Evolutionary conservation across 2,797 vertebrate species (phyloP).

Genomic region (Thunnus albacares): DNA sequence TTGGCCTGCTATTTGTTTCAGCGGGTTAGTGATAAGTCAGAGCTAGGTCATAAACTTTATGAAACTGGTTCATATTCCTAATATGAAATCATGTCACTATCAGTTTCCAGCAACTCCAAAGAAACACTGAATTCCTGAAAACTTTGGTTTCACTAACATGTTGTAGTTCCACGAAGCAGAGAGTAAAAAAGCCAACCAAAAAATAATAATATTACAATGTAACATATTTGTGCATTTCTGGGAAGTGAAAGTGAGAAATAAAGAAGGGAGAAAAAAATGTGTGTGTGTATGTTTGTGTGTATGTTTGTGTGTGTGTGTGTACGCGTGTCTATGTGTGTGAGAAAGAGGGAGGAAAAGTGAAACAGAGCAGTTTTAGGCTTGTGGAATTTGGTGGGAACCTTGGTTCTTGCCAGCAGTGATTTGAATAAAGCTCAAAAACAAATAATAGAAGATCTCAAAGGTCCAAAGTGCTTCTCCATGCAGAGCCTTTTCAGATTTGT

Average conservation of each 20-base stretch:
- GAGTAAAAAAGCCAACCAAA: background rate
- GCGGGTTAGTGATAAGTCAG: slow-evolving; percentile 52
- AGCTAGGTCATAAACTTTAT: slow-evolving; percentile 58
- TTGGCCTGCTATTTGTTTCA: slow-evolving; percentile 61
- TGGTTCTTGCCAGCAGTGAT: slow-evolving; percentile 74
- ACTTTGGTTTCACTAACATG: slow-evolving; percentile 18
- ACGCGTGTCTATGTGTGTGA: background rate
- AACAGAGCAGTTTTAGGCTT: slow-evolving; percentile 31
- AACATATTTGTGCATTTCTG: slow-evolving; percentile 19
- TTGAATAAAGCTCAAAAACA: slow-evolving; percentile 74
- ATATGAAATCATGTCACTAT: slow-evolving; percentile 56
- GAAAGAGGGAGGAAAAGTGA: slow-evolving; percentile 30
- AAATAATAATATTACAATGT: background rate
- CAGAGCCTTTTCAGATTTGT: slow-evolving; percentile 40
- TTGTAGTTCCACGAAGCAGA: slow-evolving; percentile 23
- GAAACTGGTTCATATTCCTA: slow-evolving; percentile 58
- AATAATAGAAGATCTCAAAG: slow-evolving; percentile 62
- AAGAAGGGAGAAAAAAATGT: background rate
- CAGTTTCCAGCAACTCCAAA: background rate
- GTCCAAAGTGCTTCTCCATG: slow-evolving; percentile 38
- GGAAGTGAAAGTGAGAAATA: slow-evolving; percentile 33
- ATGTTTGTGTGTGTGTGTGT: background rate
- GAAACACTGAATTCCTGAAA: slow-evolving; percentile 41
- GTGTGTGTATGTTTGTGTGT: no score
- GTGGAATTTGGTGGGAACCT: slow-evolving; percentile 82